Evolutionary conservation across 2,113 vertebrate species (phyloP).

Genomic region (Perognathus longimembris): DNA sequence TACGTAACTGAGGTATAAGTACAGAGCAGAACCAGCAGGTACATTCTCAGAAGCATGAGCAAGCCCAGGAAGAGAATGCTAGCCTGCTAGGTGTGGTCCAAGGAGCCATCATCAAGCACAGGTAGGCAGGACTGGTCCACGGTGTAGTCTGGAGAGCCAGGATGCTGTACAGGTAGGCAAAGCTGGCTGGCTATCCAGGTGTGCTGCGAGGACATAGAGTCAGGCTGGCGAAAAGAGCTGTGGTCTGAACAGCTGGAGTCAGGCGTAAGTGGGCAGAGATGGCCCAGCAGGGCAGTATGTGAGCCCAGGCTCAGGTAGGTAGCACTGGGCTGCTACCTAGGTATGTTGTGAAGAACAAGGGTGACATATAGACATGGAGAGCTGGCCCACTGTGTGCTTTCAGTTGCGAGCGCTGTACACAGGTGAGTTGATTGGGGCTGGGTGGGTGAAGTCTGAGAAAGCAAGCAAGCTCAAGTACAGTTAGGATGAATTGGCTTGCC

Average conservation of each 20-base stretch:
- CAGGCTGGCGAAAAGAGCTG: no score
- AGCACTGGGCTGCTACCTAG: neutral
- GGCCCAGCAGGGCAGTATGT: neutral
- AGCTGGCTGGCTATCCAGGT: neutral
- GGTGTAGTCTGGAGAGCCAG: neutral
- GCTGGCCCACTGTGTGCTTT: neutral
- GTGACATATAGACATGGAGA: neutral
- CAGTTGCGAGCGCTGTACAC: no score
- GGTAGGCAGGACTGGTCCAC: neutral
- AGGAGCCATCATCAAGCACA: neutral
- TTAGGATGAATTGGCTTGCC: no score
- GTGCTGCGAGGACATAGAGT: no score
- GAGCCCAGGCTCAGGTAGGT: neutral
- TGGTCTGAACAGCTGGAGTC: neutral
- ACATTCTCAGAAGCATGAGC: neutral
- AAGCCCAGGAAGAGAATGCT: neutral
- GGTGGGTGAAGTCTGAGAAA: neutral
- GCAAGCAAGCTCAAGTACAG: neutral
- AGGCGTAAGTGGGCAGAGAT: neutral
- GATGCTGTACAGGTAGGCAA: neutral
- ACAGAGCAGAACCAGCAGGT: neutral
- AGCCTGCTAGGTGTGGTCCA: neutral
- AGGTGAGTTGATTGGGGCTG: no score
- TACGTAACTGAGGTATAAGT: neutral
- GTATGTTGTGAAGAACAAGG: neutral